Percentiles rank a stretch among this genome's conserved stretches.
Conservation (phyloP, 2,113 vertebrate species). For the Pycnonotus jocosus region DNA sequence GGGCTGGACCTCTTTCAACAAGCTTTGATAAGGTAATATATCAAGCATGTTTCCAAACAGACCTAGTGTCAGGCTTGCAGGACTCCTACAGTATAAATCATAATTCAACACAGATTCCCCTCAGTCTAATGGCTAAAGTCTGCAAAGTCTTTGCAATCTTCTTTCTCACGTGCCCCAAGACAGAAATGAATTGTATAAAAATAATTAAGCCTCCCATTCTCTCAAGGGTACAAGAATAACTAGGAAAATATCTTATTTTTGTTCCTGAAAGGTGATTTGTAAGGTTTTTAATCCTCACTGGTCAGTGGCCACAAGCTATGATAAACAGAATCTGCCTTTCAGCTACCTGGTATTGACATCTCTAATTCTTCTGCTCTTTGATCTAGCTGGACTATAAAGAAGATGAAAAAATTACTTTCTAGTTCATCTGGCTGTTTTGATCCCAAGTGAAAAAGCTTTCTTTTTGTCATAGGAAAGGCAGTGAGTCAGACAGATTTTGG, state of each 20-base stretch:
- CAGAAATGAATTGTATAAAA: background rate
- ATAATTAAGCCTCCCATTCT: background rate
- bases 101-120: background rate
- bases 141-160: background rate
- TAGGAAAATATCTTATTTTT: background rate
- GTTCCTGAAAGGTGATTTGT: background rate
- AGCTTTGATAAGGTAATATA: background rate
- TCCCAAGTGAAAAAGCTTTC: background rate
- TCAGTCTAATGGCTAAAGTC: background rate
- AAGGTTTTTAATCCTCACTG: background rate
- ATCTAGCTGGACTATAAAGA: background rate
- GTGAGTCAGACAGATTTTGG: background rate
- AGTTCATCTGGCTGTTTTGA: background rate
- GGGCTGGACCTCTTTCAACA: background rate
- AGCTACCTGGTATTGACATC: background rate
- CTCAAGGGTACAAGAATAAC: background rate
- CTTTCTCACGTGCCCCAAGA: background rate
- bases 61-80: background rate
- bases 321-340: background rate
- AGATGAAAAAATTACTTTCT: background rate
- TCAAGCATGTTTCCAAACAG: background rate
- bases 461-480: accelerated
- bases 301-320: background rate
- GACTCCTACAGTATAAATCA: background rate
- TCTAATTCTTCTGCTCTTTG: background rate